Evolutionary conservation across 2,797 vertebrate genomes (phyloP).

Genomic region (Masticophis lateralis): DNA sequence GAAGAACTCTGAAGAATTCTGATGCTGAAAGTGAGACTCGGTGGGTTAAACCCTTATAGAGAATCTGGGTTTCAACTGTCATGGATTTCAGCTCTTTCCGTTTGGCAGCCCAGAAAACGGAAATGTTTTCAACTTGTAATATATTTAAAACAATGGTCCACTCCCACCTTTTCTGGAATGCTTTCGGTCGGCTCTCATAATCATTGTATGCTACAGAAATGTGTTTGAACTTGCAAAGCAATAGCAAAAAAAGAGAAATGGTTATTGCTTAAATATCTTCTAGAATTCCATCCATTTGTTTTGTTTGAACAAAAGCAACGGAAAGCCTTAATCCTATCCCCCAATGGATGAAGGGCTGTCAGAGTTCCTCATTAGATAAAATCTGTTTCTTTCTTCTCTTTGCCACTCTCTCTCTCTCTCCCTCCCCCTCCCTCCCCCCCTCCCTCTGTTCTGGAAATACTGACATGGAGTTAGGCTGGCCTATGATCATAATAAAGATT

Average conservation of each 20-base stretch:
- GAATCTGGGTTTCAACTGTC: not conserved
- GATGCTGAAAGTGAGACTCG: not conserved
- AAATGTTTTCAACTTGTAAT: not conserved
- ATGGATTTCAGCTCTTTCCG: not conserved
- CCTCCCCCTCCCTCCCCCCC: not conserved
- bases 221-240: conserved; percentile 39
- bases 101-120: not conserved
- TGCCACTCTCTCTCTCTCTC: not conserved
- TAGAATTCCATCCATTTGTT: conserved; percentile 58
- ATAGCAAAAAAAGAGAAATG: not conserved
- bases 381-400: conserved; percentile 4
- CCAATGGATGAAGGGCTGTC: conserved; percentile 47
- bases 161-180: conserved; percentile 14
- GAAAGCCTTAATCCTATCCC: conserved; percentile 59
- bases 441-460: not conserved
- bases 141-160: conserved; percentile 10
- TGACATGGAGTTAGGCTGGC: conserved; percentile 31
- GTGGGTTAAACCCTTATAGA: not conserved
- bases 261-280: conserved; percentile 52
- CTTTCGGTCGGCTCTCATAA: conserved; percentile 16
- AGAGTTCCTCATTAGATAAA: conserved; percentile 55
- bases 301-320: conserved; percentile 56
- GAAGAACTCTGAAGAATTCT: not conserved
- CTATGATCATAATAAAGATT: not conserved
- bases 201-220: conserved; percentile 25